phyloP scores from a whole-genome alignment of 2,113 vertebrate genomes.

The Electrona antarctica region DNA sequence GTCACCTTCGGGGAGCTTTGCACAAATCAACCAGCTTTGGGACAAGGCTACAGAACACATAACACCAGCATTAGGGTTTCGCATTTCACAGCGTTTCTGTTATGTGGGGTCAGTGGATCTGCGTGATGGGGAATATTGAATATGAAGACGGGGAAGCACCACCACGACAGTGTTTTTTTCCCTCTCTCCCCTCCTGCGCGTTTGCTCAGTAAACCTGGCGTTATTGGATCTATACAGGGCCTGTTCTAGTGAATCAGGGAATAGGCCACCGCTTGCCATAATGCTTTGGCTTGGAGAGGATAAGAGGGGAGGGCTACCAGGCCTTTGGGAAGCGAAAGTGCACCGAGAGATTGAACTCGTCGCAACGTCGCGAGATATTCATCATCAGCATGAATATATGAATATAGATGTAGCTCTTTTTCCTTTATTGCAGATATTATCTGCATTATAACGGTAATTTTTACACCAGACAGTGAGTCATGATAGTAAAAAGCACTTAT shows the following conservation, averaged over 20 bases:
- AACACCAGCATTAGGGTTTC: conserved; percentile 61
- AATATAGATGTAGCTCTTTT: conserved; percentile 19
- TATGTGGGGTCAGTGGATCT: conserved; percentile 57
- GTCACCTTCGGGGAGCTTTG: conserved; percentile 38
- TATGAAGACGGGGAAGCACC: conserved; percentile 43
- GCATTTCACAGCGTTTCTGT: conserved; percentile 58
- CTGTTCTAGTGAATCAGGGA: conserved; percentile 15
- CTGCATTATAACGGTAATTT: background rate
- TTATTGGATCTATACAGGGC: conserved; percentile 58
- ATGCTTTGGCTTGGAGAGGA: too few species aligned
- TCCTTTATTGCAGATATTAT: background rate
- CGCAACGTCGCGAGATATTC: conserved; percentile 8
- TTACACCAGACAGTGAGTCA: background rate
- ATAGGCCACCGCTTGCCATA: conserved; percentile 29
- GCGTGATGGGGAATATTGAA: conserved; percentile 61
- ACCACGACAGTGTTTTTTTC: conserved; percentile 31
- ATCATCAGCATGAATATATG: conserved; percentile 29
- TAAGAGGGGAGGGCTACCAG: too few species aligned
- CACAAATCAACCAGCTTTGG: conserved; percentile 49
- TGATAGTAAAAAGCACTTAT: background rate
- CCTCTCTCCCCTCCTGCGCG: conserved; percentile 26
- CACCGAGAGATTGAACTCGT: conserved; percentile 9
- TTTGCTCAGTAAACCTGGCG: conserved; percentile 54
- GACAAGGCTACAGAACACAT: conserved; percentile 61
- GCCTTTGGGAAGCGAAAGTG: conserved; percentile 13